Conservation (phyloP, 2,797 vertebrate genomes). For the Microctenopoma lineatum region DNA sequence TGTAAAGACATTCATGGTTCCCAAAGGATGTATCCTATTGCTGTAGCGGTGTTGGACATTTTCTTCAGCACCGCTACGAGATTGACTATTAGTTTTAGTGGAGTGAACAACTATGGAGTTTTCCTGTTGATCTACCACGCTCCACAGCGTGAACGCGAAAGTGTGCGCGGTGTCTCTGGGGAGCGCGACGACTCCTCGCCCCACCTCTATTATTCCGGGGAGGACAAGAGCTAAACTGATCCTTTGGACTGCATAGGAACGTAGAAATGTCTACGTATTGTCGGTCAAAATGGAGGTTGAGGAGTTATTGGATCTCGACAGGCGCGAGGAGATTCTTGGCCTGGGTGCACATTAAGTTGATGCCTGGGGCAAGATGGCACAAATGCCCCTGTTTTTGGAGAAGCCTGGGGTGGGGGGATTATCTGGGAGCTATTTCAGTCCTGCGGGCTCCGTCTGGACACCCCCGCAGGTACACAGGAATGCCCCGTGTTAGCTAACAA, state of each 20-base stretch:
- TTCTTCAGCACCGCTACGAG: not conserved
- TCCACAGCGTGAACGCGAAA: not conserved
- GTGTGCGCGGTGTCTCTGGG: not conserved
- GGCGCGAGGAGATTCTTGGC: slow-evolving; percentile 77
- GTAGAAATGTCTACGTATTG: no score
- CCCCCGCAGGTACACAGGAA: slow-evolving; percentile 77
- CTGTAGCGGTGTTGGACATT: not conserved
- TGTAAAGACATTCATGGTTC: not conserved
- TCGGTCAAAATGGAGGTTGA: slow-evolving; percentile 40
- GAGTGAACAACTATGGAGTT: not conserved
- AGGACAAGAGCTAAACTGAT: no score
- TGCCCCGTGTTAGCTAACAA: slow-evolving; percentile 70
- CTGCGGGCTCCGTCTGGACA: slow-evolving; percentile 65
- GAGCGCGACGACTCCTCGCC: not conserved
- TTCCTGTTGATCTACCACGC: not conserved
- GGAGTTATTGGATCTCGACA: slow-evolving; percentile 71
- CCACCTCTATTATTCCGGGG: not conserved
- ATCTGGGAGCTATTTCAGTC: slow-evolving; percentile 80
- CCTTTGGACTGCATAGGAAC: no score
- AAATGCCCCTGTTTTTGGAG: slow-evolving; percentile 71
- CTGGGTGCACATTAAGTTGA: slow-evolving; percentile 55
- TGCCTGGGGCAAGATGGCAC: slow-evolving; percentile 67
- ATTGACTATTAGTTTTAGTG: not conserved
- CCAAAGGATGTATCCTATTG: not conserved
- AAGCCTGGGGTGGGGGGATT: slow-evolving; percentile 70